A percentile compares a stretch with the other conserved stretches of the same genome.
Evolutionary conservation across 2,797 vertebrate species (phyloP).

Genomic region (Phoebastria nigripes): DNA sequence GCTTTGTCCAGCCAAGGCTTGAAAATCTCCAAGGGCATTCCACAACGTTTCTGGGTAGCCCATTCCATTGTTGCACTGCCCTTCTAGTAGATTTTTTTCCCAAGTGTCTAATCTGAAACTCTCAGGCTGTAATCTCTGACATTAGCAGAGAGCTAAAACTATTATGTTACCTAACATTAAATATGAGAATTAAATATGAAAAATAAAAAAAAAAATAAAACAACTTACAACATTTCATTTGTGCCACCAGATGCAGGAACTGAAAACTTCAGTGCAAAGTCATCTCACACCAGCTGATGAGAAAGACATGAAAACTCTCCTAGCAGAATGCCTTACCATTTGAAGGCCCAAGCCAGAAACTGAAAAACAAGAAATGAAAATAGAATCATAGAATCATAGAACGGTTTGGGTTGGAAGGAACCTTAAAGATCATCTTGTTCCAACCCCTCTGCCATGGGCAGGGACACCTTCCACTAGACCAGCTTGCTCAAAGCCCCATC

Average conservation of each 20-base stretch:
- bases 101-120: background rate
- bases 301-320: background rate
- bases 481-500: too few relatives aligned
- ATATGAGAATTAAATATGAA: background rate
- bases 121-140: background rate
- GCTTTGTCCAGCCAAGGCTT: background rate
- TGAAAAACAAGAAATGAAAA: slow-evolving; percentile 13
- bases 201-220: background rate
- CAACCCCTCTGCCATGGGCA: too few relatives aligned
- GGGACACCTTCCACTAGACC: too few relatives aligned
- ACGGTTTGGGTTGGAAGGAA: too few relatives aligned
- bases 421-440: too few relatives aligned
- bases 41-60: background rate
- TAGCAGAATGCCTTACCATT: background rate
- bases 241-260: background rate
- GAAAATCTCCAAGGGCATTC: background rate
- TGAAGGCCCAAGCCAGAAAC: background rate
- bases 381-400: background rate
- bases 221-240: background rate
- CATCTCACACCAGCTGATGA: background rate
- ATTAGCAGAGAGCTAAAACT: background rate
- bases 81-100: background rate
- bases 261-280: background rate
- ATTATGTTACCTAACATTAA: background rate
- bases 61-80: background rate